Evolutionary conservation across 2,113 vertebrate species (phyloP).

Genomic region (Ailurus styani): DNA sequence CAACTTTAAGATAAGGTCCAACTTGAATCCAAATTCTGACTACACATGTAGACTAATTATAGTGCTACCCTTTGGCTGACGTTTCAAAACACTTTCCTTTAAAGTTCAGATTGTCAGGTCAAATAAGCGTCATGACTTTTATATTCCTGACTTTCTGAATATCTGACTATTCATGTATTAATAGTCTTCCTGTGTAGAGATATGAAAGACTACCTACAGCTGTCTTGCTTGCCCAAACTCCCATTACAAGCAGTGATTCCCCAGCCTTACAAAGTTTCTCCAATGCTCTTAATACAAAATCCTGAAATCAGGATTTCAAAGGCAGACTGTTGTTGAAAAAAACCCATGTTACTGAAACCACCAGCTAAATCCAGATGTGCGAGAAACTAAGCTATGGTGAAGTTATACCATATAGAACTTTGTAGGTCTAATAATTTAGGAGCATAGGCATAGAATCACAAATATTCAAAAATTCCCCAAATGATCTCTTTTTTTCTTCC

Average conservation of each 20-base stretch:
- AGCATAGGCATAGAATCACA: not conserved
- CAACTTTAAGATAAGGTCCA: not conserved
- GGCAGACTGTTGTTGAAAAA: not conserved
- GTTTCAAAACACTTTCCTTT: not conserved
- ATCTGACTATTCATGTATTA: not conserved
- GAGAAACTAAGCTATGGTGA: not conserved
- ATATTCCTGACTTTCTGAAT: not conserved
- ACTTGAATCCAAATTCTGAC: not conserved
- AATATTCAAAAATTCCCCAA: not conserved
- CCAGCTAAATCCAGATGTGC: constrained; percentile 9
- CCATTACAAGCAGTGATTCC: not conserved
- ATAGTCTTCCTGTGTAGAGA: not conserved
- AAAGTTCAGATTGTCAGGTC: not conserved
- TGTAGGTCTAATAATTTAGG: not conserved
- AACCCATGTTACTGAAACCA: not conserved
- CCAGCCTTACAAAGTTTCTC: not conserved
- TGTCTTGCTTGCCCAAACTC: not conserved
- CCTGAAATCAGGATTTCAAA: not conserved
- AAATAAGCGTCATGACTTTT: not conserved
- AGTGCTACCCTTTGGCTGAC: not conserved
- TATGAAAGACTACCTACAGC: not conserved
- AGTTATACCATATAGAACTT: not conserved
- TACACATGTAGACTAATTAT: not conserved
- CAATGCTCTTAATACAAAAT: not conserved
- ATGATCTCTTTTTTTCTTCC: not conserved